Conservation (phyloP, 2,113 vertebrate genomes). For the Phrynosoma platyrhinos region DNA sequence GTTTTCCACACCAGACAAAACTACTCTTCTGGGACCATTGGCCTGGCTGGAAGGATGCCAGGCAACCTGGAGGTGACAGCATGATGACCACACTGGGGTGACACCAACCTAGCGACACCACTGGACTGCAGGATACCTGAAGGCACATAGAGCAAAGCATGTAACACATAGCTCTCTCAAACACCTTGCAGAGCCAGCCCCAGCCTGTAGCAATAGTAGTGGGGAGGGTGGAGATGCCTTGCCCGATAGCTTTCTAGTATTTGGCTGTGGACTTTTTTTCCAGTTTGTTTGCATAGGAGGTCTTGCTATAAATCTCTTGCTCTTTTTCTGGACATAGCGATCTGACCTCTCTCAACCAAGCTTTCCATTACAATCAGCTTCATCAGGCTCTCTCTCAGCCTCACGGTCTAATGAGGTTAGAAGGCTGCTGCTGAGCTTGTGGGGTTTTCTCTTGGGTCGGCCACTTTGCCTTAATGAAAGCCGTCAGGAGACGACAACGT, state of each 20-base stretch:
- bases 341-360: constrained; percentile 9
- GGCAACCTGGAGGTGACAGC: too few species aligned
- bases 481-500: constrained; percentile 39
- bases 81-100: too few species aligned
- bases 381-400: rapidly evolving
- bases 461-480: constrained; percentile 42
- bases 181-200: too few species aligned
- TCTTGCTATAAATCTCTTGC: constrained; percentile 7
- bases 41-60: too few species aligned
- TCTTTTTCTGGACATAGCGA: constrained; percentile 26
- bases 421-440: constrained; percentile 47
- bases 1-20: too few species aligned
- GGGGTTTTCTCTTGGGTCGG: constrained; percentile 39
- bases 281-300: not conserved
- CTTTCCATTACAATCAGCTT: constrained; percentile 55
- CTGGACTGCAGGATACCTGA: too few species aligned
- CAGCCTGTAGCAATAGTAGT: not conserved
- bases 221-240: not conserved
- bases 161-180: too few species aligned
- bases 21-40: too few species aligned
- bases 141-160: too few species aligned
- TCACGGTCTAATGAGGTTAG: constrained; percentile 34
- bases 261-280: not conserved
- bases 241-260: not conserved
- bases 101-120: too few species aligned